A percentile compares a stretch with the other conserved stretches of the same genome.
These are phyloP conservation scores for Lithophane ornitopus DNA, from an alignment of 2,888 invertebrate genomes.

Conservation along the genomic window DNA sequence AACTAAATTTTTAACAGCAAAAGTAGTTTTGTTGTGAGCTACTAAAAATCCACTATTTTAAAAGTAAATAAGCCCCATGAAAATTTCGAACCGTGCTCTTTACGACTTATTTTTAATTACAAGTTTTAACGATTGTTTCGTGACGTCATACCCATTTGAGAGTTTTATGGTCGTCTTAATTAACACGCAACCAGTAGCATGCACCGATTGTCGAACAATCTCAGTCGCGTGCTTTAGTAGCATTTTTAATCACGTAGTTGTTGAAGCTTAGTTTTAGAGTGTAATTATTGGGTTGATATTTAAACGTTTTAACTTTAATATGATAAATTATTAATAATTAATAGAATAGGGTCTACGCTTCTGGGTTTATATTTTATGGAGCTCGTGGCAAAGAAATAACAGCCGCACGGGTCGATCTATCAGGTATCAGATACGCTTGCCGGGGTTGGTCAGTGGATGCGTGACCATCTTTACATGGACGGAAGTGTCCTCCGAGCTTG, in stretches of 20 bases:
- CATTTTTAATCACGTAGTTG: constrained; percentile 30
- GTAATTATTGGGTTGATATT: constrained; percentile 26
- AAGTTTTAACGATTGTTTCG: constrained; percentile 54
- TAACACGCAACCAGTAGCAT: constrained; percentile 62
- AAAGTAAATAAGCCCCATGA: constrained; percentile 12
- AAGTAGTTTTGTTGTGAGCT: not conserved
- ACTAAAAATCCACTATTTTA: not conserved
- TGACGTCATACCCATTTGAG: constrained; percentile 53
- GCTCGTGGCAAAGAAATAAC: not conserved
- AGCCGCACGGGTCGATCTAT: not conserved
- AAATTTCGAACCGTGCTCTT: constrained; percentile 39
- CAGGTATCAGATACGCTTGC: not conserved
- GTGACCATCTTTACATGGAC: not conserved
- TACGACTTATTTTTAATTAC: constrained; percentile 58
- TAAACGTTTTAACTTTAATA: constrained; percentile 30
- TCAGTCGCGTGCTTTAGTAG: constrained; percentile 47
- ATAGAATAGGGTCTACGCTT: too few species aligned
- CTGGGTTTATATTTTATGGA: not conserved
- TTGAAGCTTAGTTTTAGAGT: constrained; percentile 28
- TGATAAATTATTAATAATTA: constrained; percentile 30
- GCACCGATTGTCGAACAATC: constrained; percentile 45
- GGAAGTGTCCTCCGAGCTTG: not conserved
- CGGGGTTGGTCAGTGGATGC: not conserved
- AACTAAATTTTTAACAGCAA: too few species aligned
- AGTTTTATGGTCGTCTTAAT: constrained; percentile 58